phyloP scores from a whole-genome alignment of 2,888 invertebrate species.

The Machimus atricapillus region DNA sequence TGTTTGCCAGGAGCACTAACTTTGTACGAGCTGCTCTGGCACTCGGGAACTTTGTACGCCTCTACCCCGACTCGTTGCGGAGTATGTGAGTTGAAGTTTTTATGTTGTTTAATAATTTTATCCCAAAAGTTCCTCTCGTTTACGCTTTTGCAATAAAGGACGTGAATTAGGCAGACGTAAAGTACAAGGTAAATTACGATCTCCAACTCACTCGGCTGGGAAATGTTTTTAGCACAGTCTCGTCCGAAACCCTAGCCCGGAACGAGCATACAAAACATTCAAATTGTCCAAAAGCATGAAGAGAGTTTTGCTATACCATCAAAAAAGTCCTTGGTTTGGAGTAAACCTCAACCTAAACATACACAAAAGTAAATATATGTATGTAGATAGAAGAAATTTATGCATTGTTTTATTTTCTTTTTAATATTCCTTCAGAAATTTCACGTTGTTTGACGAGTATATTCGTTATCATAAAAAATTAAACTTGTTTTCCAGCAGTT shows the following conservation, averaged over 20 bases:
- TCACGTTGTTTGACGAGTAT: too few relatives aligned
- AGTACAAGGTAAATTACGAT: neutral
- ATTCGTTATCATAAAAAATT: too few relatives aligned
- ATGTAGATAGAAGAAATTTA: too few relatives aligned
- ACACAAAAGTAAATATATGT: too few relatives aligned
- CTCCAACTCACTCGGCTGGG: neutral
- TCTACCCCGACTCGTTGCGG: neutral
- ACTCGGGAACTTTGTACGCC: slow-evolving; percentile 15
- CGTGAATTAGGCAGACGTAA: slow-evolving; percentile 7
- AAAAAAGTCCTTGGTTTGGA: too few relatives aligned
- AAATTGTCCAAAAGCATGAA: neutral
- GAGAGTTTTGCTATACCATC: neutral
- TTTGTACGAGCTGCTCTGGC: neutral
- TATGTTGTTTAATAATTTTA: slow-evolving; percentile 40
- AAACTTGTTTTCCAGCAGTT: too few relatives aligned
- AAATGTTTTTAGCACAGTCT: neutral
- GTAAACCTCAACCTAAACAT: too few relatives aligned
- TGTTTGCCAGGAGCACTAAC: neutral
- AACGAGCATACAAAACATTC: neutral
- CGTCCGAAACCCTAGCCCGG: neutral
- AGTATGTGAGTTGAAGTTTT: slow-evolving; percentile 33
- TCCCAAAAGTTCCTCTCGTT: slow-evolving; percentile 12
- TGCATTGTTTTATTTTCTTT: too few relatives aligned
- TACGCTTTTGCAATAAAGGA: slow-evolving; percentile 18
- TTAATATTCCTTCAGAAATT: too few relatives aligned